Evolutionary conservation across 2,888 invertebrate species (phyloP), one percentile per base, ranked within the genome.

Genomic region (Netelia virgata): DNA sequence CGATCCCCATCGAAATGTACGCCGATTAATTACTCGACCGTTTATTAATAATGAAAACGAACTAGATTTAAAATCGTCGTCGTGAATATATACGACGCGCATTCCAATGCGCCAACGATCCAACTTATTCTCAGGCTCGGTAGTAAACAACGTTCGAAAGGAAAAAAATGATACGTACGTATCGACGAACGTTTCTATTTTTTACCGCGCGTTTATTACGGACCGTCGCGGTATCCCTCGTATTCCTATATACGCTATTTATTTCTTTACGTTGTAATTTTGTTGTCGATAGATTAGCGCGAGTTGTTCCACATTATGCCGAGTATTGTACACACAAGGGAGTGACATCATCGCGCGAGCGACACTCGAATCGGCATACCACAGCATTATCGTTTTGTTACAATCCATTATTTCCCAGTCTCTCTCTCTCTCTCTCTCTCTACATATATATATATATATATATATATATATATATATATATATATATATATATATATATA

Each of bases 281-380:
- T 18, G 16, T 72, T 70, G 70, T 47, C 76, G 55, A 43, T 63
- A 55, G 43, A 63, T 55, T 53, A 47, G 70, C 82, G 64, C 55
- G 43, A 82, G 64, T 63, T 82, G 75, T 72, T 69, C 47, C 76
- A 76, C 64, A 81, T 69, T 69, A 69, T 74, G 55, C 68, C 11
- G 53, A 74, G 73, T 59, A 16, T 47, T 41, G 20, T 55, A 43
- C 57, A 36, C 57, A 73, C 20, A 10, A 73, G 64, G 70, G 63
- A 64, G 75, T 80, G 74, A 75, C 83, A 66, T 80, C 80, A 75
- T 83, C 73, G 50, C 18, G 59, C 43, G 63, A 43, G 43, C 53
- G 66, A 55, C 74, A 64, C 69, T 59, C 72, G 47, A 47, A 18
- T 28, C 43, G 66, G 68, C 74, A 74, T 81, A 68, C 61, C 53